Percentiles rank a stretch among this genome's conserved stretches.
Conservation (phyloP, 1,140 invertebrate species). For the Apis laboriosa region DNA sequence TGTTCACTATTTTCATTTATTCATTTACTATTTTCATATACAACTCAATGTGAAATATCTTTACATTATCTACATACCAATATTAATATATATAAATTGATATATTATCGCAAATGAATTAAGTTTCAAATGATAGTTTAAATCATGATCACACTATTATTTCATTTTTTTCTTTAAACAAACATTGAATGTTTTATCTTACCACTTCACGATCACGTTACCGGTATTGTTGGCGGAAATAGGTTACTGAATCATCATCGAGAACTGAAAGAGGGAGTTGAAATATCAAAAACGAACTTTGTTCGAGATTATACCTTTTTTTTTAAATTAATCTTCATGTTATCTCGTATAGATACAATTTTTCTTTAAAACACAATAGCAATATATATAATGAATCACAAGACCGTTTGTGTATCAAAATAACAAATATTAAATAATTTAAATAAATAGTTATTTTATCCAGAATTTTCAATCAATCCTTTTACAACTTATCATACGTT, state of each 20-base stretch:
- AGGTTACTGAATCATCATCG: not conserved
- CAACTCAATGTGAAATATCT: too few relatives aligned
- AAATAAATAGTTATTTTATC: not conserved
- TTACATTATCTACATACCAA: too few relatives aligned
- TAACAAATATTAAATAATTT: too few relatives aligned
- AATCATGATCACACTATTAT: not conserved
- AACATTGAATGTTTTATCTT: not conserved
- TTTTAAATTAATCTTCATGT: not conserved
- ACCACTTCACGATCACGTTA: not conserved
- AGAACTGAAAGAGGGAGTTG: conserved; percentile 11
- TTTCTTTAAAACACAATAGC: not conserved
- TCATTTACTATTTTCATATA: too few relatives aligned
- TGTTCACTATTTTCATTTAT: too few relatives aligned
- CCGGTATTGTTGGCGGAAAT: not conserved
- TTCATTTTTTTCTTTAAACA: not conserved
- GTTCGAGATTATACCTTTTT: not conserved
- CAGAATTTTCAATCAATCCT: not conserved
- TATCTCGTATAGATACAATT: not conserved
- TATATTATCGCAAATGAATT: too few relatives aligned
- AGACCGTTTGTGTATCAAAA: too few relatives aligned
- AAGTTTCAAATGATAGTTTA: not conserved
- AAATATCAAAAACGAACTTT: not conserved
- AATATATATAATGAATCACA: not conserved
- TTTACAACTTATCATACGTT: not conserved
- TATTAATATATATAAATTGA: too few relatives aligned